Evolutionary conservation across 2,888 invertebrate genomes (phyloP), one percentile per base, ranked within the genome.

Genomic region (Drosophila acutilabella): DNA sequence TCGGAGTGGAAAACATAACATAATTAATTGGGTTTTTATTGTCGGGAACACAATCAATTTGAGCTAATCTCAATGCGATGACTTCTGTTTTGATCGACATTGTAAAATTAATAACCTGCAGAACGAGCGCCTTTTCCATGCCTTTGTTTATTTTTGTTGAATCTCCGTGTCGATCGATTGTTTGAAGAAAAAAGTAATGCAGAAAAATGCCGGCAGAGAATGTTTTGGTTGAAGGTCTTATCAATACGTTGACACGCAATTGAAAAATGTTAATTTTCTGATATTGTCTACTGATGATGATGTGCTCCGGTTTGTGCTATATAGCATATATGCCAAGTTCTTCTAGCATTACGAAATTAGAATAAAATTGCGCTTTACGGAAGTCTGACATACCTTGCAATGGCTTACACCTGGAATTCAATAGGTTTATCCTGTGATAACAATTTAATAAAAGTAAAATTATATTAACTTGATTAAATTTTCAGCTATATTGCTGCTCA

Each of bases 201-300:
- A 73, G 64, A 75, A 75, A 74, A 56, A 50, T 64, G 56, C 57
- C 53, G 59, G 59, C 67, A 62, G 54, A 10, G 42, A 81, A 45
- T 77, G 67, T 66, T 74, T 66, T 66, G 52, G 65, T 64, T 76
- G 76, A 74, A 74, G 60, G 66, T 70, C 84, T 86, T 82, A 82
- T 82, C 82, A 56, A 71, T 18, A 51, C 76, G 47, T 62, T 53
- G 70, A 82, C 82, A 82, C 66, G 87, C 60, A 72, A 61, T 69
- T 66, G 77, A 86, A 82, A 67, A 86, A 86, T 82, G 74, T 79
- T 83, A 81, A 82, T 82, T 86, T 81, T 74, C 87, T 82, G 82
- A 82, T 82, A 83, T 53, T 74, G 74, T 23, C 33, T 54, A 14
- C 14, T 13, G 13, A 1, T 45, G 54, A 26, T 33, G 51, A 30